Percentiles rank a stretch among this genome's conserved stretches.
These are phyloP conservation scores for Intellagama lesueurii DNA, from an alignment of 2,797 vertebrate genomes.

Conservation along the genomic window DNA sequence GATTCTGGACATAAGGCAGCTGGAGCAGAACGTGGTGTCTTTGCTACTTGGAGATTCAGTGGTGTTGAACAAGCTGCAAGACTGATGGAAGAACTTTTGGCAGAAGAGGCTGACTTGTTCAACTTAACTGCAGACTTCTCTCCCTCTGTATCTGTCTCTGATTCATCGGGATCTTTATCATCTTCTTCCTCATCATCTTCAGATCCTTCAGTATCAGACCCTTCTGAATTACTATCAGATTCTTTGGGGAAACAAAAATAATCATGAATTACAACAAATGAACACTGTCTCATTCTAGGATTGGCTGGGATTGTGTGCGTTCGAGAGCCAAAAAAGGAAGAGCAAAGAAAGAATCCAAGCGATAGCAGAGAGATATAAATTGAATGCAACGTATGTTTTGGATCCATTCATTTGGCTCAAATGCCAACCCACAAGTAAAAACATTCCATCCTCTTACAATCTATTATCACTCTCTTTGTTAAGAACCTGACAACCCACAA, in stretches of 20 bases:
- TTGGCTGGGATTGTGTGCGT: neutral
- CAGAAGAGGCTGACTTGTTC: conserved; percentile 79
- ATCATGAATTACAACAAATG: conserved; percentile 66
- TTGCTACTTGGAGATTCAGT: conserved; percentile 85
- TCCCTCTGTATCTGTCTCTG: conserved; percentile 86
- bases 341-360: neutral
- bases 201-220: conserved; percentile 88
- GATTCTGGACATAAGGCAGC: conserved; percentile 82
- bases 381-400: neutral
- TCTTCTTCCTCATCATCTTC: conserved; percentile 88
- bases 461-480: neutral
- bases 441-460: neutral
- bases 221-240: conserved; percentile 91
- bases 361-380: neutral
- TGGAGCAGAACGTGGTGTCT: conserved; percentile 78
- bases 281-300: neutral
- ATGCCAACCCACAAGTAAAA: neutral
- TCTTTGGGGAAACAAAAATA: conserved; percentile 81
- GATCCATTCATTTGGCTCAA: neutral
- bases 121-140: conserved; percentile 82
- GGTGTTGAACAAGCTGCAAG: conserved; percentile 80
- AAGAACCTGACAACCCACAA: neutral
- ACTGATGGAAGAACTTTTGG: conserved; percentile 83
- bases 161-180: conserved; percentile 86
- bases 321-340: neutral